Base-by-base conservation (phyloP, 2,888 invertebrate genomes). In the Drosophila longiperda region DNA sequence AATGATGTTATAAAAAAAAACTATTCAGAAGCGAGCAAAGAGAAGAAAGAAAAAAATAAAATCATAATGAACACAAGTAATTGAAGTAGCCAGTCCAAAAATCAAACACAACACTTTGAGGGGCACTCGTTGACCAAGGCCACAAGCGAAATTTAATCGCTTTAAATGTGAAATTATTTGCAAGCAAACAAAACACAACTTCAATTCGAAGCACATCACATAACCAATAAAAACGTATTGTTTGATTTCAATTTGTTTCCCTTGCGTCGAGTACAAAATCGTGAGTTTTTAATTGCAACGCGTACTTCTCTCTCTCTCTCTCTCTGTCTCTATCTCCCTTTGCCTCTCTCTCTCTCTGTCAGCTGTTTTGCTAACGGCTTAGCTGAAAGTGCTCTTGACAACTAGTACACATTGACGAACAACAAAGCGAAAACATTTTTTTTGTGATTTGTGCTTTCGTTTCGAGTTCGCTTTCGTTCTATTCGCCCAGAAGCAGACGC, bases 81-180 rank as follows among this genome's bases (percentile, higher is more conserved):
- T 82, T 74, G 79, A 79, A 79, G 80, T 63, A 34, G 64, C 65
- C 65, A 67, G 50, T 66, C 66, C 64, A n/a, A 29, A 50, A 50
- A n/a, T 61, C 58, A 65, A 57, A 61, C 55, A 54, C 65, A 62
- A 34, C 33, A 53, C 53, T 58, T 74, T 52, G 62, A 67, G 75
- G 69, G 75, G 59, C 66, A 50, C 33, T 68, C 48, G 29, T 36
- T 58, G 60, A 49, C 58, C 86, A 85, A 88, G 80, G 83, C 82
- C 87, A 75, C 60, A 78, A 84, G 84, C 90, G 90, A 85, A 85
- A 85, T 85, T 85, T 85, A 85, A 85, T 89, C 85, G 89, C 90
- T 75, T 90, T 78, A 87, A 89, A 89, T 90, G 87, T 90, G 89
- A 85, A 85, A 85, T 89, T 90, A 87, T 78, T 87, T 72, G 42